Evolutionary conservation across 2,888 invertebrate genomes (phyloP).

Genomic region (Oligia latruncula): DNA sequence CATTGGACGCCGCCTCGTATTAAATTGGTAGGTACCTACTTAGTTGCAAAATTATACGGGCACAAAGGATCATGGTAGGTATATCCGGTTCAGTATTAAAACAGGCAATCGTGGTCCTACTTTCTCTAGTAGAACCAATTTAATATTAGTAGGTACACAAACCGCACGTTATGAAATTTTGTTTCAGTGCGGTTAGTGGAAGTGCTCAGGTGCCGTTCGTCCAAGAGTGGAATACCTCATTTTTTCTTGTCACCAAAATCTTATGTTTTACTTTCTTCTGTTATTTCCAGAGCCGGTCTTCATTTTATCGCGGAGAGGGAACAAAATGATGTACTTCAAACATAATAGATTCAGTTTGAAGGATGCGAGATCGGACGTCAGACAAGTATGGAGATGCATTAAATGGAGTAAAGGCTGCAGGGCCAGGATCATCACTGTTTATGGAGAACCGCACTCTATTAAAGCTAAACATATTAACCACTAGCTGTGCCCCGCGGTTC

Average conservation of each 20-base stretch:
- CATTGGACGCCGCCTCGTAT: background rate
- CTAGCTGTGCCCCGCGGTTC: no score
- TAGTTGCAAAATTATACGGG: background rate
- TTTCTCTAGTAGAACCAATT: background rate
- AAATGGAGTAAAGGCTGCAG: conserved; percentile 31
- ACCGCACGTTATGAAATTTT: no score
- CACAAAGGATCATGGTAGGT: background rate
- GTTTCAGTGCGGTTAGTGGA: no score
- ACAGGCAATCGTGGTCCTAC: background rate
- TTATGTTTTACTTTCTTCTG: background rate
- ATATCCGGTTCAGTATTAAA: background rate
- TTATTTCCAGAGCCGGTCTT: background rate
- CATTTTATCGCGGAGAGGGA: conserved; percentile 27
- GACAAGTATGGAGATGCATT: conserved; percentile 41
- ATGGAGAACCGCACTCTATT: conserved; percentile 15
- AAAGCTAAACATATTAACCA: conserved; percentile 33
- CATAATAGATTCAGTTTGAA: conserved; percentile 26
- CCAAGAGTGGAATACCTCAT: no score
- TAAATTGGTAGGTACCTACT: background rate
- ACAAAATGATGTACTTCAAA: conserved; percentile 13
- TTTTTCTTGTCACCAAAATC: background rate
- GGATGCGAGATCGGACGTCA: conserved; percentile 14
- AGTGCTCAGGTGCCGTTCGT: no score
- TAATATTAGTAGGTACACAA: background rate
- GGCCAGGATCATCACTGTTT: conserved; percentile 25